Evolutionary conservation across 2,113 vertebrate species (phyloP).

Genomic region (Azemiops feae): DNA sequence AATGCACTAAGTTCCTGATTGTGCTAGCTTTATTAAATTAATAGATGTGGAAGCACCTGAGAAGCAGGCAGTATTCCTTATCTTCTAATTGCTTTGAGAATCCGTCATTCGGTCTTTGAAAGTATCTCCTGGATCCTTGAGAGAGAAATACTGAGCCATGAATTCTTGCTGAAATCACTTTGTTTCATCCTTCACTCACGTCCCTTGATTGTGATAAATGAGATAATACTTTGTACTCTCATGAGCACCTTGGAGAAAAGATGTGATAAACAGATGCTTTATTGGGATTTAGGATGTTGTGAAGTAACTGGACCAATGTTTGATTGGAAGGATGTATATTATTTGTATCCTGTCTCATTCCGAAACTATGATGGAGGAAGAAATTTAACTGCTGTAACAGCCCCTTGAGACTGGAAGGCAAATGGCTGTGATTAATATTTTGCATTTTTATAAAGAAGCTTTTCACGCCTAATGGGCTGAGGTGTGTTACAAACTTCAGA

Average conservation of each 20-base stretch:
- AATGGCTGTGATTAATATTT: slow-evolving; percentile 29
- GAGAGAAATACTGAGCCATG: neutral
- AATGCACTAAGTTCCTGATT: neutral
- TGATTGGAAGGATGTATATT: neutral
- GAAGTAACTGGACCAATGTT: neutral
- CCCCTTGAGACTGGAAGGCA: neutral
- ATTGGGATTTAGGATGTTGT: neutral
- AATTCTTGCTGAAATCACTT: neutral
- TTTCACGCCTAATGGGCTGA: slow-evolving; percentile 18
- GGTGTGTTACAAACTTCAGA: slow-evolving; percentile 17
- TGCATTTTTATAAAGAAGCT: slow-evolving; percentile 18
- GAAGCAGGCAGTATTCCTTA: neutral
- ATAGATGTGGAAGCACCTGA: neutral
- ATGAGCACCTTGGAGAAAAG: neutral
- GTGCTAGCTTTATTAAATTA: neutral
- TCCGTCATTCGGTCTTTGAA: neutral
- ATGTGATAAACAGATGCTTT: neutral
- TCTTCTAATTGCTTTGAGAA: neutral
- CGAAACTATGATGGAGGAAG: neutral
- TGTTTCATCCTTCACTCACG: neutral
- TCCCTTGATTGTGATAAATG: neutral
- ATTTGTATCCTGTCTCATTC: neutral
- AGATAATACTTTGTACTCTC: neutral
- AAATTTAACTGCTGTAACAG: neutral
- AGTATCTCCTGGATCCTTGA: neutral